Conservation (phyloP, 2,797 vertebrate species). For the Rhynchotus rufescens region DNA sequence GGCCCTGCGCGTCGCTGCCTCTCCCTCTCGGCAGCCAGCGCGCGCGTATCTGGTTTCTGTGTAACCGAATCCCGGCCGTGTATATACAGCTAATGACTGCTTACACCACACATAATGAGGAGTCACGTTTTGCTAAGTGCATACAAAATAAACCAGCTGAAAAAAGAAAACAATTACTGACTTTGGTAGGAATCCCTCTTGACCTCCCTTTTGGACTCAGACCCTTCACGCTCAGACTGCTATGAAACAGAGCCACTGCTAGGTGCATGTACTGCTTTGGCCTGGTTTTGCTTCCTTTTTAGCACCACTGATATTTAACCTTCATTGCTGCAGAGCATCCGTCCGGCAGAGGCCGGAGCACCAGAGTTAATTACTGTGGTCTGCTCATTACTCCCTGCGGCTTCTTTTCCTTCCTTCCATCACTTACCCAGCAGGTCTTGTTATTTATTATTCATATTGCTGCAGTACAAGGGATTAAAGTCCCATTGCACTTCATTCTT, state of each 20-base stretch:
- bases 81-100: slow-evolving; percentile 56
- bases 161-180: slow-evolving; percentile 57
- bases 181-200: slow-evolving; percentile 36
- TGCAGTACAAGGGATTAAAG: background rate
- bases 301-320: background rate
- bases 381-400: background rate
- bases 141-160: slow-evolving; percentile 62
- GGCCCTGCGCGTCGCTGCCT: background rate
- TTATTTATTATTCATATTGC: background rate
- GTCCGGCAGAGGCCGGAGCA: background rate
- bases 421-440: background rate
- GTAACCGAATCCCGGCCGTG: slow-evolving; percentile 51
- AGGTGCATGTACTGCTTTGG: background rate
- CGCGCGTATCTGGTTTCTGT: slow-evolving; percentile 45
- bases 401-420: background rate
- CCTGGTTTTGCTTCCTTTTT: background rate
- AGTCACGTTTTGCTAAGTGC: slow-evolving; percentile 66
- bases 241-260: background rate
- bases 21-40: background rate
- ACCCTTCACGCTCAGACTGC: background rate
- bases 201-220: slow-evolving; percentile 6
- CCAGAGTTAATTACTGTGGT: background rate
- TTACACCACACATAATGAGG: slow-evolving; percentile 60
- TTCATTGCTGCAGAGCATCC: background rate
- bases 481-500: background rate